Percentiles rank a stretch among this genome's conserved stretches.
These are phyloP conservation scores for Aricia agestis DNA, from an alignment of 1,140 invertebrate genomes.

Conservation along the genomic window DNA sequence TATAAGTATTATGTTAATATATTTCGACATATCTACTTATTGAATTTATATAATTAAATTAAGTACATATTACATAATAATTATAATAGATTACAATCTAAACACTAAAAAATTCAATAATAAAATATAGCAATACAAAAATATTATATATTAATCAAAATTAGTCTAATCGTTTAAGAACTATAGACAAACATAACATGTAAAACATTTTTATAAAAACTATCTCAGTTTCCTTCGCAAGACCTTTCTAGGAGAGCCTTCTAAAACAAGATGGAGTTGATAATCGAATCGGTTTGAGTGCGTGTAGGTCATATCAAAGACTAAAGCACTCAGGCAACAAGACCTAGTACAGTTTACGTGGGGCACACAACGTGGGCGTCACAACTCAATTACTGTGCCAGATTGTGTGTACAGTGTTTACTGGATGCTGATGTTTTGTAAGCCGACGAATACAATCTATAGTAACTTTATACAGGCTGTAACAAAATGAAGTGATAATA, in stretches of 20 bases:
- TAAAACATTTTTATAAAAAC: too few relatives aligned
- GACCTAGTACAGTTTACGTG: slow-evolving; percentile 1
- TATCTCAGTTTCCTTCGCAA: not conserved
- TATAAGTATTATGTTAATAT: too few relatives aligned
- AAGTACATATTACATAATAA: too few relatives aligned
- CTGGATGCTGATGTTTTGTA: not conserved
- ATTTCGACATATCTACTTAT: too few relatives aligned
- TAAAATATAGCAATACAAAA: too few relatives aligned
- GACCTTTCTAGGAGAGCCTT: not conserved
- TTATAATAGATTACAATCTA: too few relatives aligned
- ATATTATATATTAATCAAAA: too few relatives aligned
- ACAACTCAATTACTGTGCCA: slow-evolving; percentile 8
- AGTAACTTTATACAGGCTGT: not conserved
- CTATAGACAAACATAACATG: too few relatives aligned
- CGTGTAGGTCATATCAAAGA: slow-evolving; percentile 7
- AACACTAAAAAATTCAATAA: too few relatives aligned
- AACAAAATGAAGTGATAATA: not conserved
- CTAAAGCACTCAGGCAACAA: slow-evolving; percentile 3
- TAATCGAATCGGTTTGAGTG: not conserved
- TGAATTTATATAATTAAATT: too few relatives aligned
- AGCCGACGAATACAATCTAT: not conserved
- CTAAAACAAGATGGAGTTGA: not conserved
- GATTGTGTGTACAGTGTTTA: not conserved
- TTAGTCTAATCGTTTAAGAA: too few relatives aligned
- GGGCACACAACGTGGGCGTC: not conserved